Percentiles rank a stretch among this genome's conserved stretches.
Conservation (phyloP, 2,797 vertebrate species). For the Aphelocoma californica region DNA sequence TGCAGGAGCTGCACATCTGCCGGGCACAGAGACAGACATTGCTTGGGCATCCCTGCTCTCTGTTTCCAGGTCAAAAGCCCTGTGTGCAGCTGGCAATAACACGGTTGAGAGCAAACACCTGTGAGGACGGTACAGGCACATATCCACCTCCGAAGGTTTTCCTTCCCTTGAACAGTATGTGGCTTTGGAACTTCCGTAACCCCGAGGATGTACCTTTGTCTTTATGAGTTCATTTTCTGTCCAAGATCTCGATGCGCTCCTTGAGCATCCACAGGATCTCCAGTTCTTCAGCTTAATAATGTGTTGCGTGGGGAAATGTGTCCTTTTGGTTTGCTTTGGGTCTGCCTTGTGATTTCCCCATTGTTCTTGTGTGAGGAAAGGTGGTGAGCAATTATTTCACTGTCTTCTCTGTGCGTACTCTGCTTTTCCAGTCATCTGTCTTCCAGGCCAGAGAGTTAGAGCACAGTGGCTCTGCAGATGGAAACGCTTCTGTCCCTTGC, state of each 20-base stretch:
- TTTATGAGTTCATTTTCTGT: neutral
- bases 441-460: neutral
- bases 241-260: neutral
- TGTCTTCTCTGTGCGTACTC: neutral
- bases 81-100: neutral
- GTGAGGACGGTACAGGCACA: neutral
- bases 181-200: neutral
- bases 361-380: neutral
- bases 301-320: neutral
- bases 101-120: neutral
- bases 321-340: neutral
- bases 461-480: neutral
- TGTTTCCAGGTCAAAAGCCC: neutral
- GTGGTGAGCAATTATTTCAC: neutral
- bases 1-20: neutral
- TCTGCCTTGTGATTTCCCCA: neutral
- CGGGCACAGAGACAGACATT: rapidly evolving
- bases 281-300: neutral
- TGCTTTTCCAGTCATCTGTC: neutral
- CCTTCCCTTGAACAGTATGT: neutral
- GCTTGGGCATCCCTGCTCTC: neutral
- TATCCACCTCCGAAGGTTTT: neutral
- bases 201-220: neutral
- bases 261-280: neutral
- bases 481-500: neutral